Conservation (phyloP, 2,113 vertebrate species). For the Dendrocopos noguchii region DNA sequence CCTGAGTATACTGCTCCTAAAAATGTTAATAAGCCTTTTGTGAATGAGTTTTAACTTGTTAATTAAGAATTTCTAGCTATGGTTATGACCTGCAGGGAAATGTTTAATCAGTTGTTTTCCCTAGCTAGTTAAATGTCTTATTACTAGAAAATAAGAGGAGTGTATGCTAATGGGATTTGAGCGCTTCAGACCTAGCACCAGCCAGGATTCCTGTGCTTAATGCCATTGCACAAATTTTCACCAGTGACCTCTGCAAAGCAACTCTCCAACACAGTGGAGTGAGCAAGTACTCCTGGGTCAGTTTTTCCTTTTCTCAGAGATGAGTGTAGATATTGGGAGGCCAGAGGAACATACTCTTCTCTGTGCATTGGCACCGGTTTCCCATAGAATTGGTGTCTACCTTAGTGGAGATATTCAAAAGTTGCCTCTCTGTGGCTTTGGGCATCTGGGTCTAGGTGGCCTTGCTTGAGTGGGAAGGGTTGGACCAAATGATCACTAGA, state of each 20-base stretch:
- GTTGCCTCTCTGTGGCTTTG: accelerated
- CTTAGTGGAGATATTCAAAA: neutral
- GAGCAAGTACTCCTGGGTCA: neutral
- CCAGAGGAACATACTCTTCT: neutral
- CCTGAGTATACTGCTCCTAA: neutral
- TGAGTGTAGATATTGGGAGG: neutral
- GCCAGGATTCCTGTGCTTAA: neutral
- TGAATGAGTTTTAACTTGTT: conserved; percentile 46
- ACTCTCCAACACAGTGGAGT: accelerated
- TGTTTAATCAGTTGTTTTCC: conserved; percentile 51
- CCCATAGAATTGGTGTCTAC: neutral
- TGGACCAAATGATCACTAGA: neutral
- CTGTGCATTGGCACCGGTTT: neutral
- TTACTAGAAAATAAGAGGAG: neutral
- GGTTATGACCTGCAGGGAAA: conserved; percentile 39
- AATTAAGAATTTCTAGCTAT: conserved; percentile 56
- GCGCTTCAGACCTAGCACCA: neutral
- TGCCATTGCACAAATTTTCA: neutral
- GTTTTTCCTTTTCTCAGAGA: accelerated
- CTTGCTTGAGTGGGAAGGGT: neutral
- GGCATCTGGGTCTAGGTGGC: neutral
- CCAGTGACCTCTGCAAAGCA: neutral
- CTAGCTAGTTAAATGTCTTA: conserved; percentile 4
- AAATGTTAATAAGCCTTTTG: conserved; percentile 31
- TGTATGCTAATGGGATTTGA: neutral